A percentile compares a stretch with the other conserved stretches of the same genome.
Evolutionary conservation across 2,888 invertebrate species (phyloP).

Genomic region (Eurois occulta): DNA sequence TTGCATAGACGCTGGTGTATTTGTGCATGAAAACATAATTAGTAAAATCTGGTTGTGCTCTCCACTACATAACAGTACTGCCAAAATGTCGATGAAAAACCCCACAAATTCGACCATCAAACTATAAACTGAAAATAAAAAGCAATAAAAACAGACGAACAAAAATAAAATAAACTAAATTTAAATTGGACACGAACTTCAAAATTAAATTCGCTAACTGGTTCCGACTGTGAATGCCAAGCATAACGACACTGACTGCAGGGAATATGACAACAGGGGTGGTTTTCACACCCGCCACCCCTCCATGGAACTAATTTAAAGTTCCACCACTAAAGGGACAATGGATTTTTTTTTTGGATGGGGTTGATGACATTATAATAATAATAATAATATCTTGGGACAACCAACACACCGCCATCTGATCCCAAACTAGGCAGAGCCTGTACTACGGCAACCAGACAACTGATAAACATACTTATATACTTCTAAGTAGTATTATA

Average conservation of each 20-base stretch:
- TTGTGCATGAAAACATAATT: background rate
- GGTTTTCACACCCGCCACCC: conserved; percentile 40
- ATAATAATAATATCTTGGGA: too few species aligned
- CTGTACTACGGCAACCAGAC: too few species aligned
- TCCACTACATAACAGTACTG: background rate
- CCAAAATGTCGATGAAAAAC: background rate
- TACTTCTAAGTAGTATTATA: too few species aligned
- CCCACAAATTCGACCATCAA: background rate
- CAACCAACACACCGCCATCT: too few species aligned
- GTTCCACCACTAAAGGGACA: conserved; percentile 66
- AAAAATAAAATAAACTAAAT: conserved; percentile 43
- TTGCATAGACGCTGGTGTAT: background rate
- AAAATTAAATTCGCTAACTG: conserved; percentile 56
- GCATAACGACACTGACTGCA: conserved; percentile 42
- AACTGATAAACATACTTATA: too few species aligned
- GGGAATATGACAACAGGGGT: conserved; percentile 56
- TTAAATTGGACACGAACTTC: conserved; percentile 58
- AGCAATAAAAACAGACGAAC: conserved; percentile 16
- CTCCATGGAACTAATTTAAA: conserved; percentile 72
- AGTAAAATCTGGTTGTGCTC: background rate
- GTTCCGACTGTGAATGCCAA: conserved; percentile 54
- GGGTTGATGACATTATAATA: conserved; percentile 53
- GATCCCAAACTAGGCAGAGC: too few species aligned
- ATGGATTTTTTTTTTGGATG: too few species aligned
- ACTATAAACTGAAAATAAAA: conserved; percentile 9